phyloP scores from a whole-genome alignment of 2,797 vertebrate species.

The Eulemur mongoz region DNA sequence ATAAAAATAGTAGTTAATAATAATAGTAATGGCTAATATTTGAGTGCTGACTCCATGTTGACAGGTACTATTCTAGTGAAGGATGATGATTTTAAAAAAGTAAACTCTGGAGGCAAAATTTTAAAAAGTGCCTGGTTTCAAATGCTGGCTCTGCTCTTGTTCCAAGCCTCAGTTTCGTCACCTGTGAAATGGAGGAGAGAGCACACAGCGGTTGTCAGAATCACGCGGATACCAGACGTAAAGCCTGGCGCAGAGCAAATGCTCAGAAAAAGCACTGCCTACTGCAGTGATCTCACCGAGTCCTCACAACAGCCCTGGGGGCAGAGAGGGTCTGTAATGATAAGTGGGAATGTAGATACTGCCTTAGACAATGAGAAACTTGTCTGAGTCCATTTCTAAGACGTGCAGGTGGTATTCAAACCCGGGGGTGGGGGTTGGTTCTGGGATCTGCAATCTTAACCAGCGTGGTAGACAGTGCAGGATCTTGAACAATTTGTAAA shows the following conservation, averaged over 20 bases:
- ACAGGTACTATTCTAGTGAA: background rate
- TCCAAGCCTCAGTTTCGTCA: background rate
- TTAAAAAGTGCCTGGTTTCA: background rate
- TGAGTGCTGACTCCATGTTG: background rate
- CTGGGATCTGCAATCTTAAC: background rate
- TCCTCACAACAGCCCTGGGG: background rate
- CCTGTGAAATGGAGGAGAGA: background rate
- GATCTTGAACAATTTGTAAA: background rate
- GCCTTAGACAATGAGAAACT: background rate
- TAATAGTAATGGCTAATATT: background rate
- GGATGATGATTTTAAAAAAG: accelerated
- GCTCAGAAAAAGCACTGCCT: background rate
- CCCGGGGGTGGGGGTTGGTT: background rate
- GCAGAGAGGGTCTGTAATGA: background rate
- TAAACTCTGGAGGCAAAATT: background rate
- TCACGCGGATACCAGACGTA: background rate
- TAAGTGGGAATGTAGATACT: background rate
- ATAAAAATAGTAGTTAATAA: background rate
- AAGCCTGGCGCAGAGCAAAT: background rate
- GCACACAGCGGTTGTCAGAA: background rate
- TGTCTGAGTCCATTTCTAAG: background rate
- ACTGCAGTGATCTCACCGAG: background rate
- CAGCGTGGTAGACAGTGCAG: accelerated
- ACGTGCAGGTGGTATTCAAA: background rate
- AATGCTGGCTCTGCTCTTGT: background rate